Conservation (phyloP, 2,888 invertebrate genomes). For the Bedellia somnulentella region DNA sequence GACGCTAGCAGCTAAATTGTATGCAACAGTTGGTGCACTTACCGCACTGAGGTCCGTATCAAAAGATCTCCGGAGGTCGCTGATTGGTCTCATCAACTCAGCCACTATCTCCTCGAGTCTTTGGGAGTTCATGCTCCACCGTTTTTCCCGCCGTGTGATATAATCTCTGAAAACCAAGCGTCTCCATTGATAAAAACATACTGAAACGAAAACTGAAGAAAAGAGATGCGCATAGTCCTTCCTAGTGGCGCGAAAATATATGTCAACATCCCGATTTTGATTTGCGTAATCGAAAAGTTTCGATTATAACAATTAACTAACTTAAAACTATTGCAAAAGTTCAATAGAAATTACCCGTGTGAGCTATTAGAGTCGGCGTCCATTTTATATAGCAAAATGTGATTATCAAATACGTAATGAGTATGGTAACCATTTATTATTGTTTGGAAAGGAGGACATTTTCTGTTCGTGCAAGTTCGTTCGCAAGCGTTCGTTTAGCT, state of each 20-base stretch:
- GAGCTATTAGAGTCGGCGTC: conserved; percentile 35
- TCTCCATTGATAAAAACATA: conserved; percentile 33
- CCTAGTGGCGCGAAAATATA: conserved; percentile 46
- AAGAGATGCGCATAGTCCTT: conserved; percentile 17
- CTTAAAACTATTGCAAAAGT: neutral
- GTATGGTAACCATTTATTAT: conserved; percentile 59
- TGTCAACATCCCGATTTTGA: conserved; percentile 34
- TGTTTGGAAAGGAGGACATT: conserved; percentile 44
- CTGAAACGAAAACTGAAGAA: conserved; percentile 18
- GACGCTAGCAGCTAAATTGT: no score
- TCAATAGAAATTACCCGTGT: conserved; percentile 24
- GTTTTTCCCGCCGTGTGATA: conserved; percentile 29
- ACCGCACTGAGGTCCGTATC: conserved; percentile 46
- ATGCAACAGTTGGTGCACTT: conserved; percentile 14
- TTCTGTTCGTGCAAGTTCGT: no score
- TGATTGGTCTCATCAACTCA: conserved; percentile 45
- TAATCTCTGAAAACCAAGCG: conserved; percentile 36
- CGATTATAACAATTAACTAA: neutral
- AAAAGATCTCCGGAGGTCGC: conserved; percentile 40
- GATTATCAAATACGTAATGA: conserved; percentile 48
- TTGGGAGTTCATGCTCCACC: conserved; percentile 51
- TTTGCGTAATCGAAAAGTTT: conserved; percentile 16
- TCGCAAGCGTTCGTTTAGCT: conserved; percentile 18
- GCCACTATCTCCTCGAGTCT: conserved; percentile 45
- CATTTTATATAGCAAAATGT: conserved; percentile 47